Evolutionary conservation across 2,888 invertebrate species (phyloP).

Genomic region (Epinotia brunnichana): DNA sequence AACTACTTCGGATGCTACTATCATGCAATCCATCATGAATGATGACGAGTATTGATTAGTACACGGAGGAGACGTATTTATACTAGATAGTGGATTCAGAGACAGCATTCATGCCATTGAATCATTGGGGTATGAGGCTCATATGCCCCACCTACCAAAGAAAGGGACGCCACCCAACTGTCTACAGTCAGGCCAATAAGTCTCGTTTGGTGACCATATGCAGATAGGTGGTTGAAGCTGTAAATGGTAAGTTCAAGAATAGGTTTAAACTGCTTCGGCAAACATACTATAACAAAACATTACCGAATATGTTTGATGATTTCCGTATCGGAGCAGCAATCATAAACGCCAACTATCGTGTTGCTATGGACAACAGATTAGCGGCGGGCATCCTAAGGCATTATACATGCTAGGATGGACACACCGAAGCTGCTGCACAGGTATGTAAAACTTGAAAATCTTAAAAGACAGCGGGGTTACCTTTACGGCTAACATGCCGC

Average conservation of each 20-base stretch:
- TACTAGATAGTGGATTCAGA: too few species aligned
- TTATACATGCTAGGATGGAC: too few species aligned
- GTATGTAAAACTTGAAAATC: not conserved
- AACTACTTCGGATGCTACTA: too few species aligned
- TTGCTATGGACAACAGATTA: not conserved
- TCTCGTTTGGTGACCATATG: slow-evolving; percentile 16
- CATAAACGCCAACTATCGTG: slow-evolving; percentile 5
- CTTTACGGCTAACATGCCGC: not conserved
- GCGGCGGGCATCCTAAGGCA: too few species aligned
- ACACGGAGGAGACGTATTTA: too few species aligned
- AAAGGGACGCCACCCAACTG: too few species aligned
- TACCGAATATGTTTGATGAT: slow-evolving; percentile 1
- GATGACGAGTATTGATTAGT: too few species aligned
- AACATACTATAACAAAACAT: slow-evolving; percentile 10
- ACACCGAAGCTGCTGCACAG: too few species aligned
- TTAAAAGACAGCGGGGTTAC: slow-evolving; percentile 1
- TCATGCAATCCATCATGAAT: too few species aligned
- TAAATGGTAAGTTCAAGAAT: slow-evolving; percentile 6
- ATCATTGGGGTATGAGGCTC: too few species aligned
- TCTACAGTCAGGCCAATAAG: not conserved
- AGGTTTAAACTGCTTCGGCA: slow-evolving; percentile 14
- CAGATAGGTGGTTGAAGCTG: slow-evolving; percentile 18
- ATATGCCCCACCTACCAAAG: too few species aligned
- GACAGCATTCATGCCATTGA: too few species aligned
- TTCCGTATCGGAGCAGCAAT: not conserved